Percentiles rank a stretch among this genome's conserved stretches.
Evolutionary conservation across 2,888 invertebrate species (phyloP).

Genomic region (Drosophila melanocephala): DNA sequence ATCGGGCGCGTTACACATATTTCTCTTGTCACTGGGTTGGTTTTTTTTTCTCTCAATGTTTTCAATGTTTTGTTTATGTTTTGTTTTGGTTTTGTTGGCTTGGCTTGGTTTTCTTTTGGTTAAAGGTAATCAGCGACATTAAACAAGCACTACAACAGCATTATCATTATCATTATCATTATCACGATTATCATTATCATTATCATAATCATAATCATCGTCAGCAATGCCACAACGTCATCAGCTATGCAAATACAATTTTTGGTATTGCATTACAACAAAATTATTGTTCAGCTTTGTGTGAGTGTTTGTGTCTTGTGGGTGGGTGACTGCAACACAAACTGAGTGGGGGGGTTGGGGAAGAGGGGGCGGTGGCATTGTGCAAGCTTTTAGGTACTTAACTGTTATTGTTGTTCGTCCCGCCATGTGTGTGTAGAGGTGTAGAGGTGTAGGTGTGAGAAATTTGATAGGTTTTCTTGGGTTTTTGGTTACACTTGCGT

Average conservation of each 20-base stretch:
- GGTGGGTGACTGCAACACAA: slow-evolving; percentile 44
- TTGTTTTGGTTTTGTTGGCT: slow-evolving; percentile 44
- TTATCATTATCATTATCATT: slow-evolving; percentile 32
- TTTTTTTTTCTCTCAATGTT: neutral
- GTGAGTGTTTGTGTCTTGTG: slow-evolving; percentile 12
- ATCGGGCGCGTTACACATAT: slow-evolving; percentile 53
- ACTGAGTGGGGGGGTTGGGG: neutral
- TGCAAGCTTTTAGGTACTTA: slow-evolving; percentile 74
- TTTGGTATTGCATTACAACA: slow-evolving; percentile 78
- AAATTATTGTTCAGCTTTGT: slow-evolving; percentile 64
- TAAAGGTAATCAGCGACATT: slow-evolving; percentile 77
- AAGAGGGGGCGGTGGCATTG: slow-evolving; percentile 37
- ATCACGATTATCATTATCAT: slow-evolving; percentile 7
- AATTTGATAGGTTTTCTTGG: slow-evolving; percentile 59
- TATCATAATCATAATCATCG: neutral
- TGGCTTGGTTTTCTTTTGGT: slow-evolving; percentile 40
- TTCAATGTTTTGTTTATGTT: slow-evolving; percentile 32
- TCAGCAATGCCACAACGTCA: slow-evolving; percentile 55
- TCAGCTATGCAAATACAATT: slow-evolving; percentile 68
- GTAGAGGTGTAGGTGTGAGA: slow-evolving; percentile 70
- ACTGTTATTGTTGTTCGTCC: slow-evolving; percentile 26
- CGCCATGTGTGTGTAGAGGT: slow-evolving; percentile 19
- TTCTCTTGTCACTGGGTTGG: slow-evolving; percentile 18
- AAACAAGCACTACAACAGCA: slow-evolving; percentile 62
- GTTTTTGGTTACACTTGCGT: slow-evolving; percentile 48